Evolutionary conservation across 2,888 invertebrate genomes (phyloP), one percentile per base, ranked within the genome.

Genomic region (Leptopterna dolabrata): DNA sequence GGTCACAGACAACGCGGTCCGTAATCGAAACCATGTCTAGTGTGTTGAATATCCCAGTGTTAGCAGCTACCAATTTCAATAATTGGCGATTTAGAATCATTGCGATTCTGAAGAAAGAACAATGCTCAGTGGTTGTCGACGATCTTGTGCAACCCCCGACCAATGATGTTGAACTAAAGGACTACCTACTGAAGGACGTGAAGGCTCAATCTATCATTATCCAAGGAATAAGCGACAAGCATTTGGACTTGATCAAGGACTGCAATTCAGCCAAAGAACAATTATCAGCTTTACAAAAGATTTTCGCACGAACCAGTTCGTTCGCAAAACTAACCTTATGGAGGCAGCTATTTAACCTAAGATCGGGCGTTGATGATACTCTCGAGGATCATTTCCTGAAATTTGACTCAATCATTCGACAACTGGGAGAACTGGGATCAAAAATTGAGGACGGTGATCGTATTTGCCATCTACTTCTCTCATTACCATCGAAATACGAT

Each of bases 351-450:
- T 27, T 88, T 24, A 63, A 78, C 0, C 41, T 88, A 16, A 82
- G 82, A 36, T 85, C 24, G 24, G 29, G 47, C 0, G 76, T 45
- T 11, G 63, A 51, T 19, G 84, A 78, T 19, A 51, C 30, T n/a
- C 43, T 88, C 27, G 88, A 88, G 73, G 81, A 88, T 63, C 84
- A 88, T 47, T 88, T 88, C 36, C 27, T 87, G 29, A 71, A n/a
- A 29, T 89, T 84, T 24, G 88, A 89, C 70, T 24, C 76, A 0
- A 36, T 87, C 0, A 82, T 89, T 13, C 27, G 86, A 9, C 81
- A 89, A 27, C 41, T 89, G 71, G 55, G 78, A 55, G 71, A 81
- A n/a, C 43, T 76, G 3, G 89, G 78, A 7, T 43, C 81, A 14
- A 80, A 63, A 14, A 51, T 89, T 7, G 86, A 87, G 7, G 87